A percentile compares a stretch with the other conserved stretches of the same genome.
Conservation (phyloP, 2,113 vertebrate genomes). For the Carassius gibelio region DNA sequence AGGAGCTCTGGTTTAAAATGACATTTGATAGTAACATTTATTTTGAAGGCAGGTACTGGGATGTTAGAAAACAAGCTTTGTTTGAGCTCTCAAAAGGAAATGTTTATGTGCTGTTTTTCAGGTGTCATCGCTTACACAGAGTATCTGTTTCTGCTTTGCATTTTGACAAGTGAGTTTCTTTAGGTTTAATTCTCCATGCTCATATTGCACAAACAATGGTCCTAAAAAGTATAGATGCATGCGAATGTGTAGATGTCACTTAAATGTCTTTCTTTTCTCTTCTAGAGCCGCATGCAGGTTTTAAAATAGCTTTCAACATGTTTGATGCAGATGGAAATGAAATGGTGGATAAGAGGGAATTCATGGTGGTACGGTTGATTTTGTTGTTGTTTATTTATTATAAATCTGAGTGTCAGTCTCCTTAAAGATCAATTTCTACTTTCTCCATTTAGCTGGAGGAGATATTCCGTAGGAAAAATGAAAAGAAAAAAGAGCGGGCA, state of each 20-base stretch:
- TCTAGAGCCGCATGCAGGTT: constrained; percentile 91
- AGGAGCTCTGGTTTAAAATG: constrained; percentile 62
- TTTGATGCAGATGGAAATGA: constrained; percentile 94
- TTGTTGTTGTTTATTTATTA: constrained; percentile 44
- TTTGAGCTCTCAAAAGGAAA: constrained; percentile 55
- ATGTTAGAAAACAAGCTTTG: constrained; percentile 62
- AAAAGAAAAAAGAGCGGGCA: constrained; percentile 82
- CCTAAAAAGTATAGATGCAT: neutral
- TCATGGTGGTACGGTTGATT: constrained; percentile 87
- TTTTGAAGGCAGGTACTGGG: constrained; percentile 64
- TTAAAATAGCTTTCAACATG: constrained; percentile 97
- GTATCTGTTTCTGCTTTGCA: constrained; percentile 94
- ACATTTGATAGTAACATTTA: constrained; percentile 61
- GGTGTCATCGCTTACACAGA: constrained; percentile 96
- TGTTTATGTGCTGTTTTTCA: constrained; percentile 67
- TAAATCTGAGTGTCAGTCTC: neutral
- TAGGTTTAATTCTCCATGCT: neutral
- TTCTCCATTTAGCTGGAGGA: constrained; percentile 83
- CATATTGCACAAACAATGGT: neutral
- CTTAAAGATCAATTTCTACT: neutral
- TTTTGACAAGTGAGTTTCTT: constrained; percentile 93
- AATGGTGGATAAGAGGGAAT: constrained; percentile 95
- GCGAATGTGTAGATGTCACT: neutral
- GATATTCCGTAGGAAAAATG: constrained; percentile 95
- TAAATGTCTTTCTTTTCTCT: constrained; percentile 38